Evolutionary conservation across 2,797 vertebrate genomes (phyloP), one percentile per base, ranked within the genome.

Genomic region (Microtus californicus): DNA sequence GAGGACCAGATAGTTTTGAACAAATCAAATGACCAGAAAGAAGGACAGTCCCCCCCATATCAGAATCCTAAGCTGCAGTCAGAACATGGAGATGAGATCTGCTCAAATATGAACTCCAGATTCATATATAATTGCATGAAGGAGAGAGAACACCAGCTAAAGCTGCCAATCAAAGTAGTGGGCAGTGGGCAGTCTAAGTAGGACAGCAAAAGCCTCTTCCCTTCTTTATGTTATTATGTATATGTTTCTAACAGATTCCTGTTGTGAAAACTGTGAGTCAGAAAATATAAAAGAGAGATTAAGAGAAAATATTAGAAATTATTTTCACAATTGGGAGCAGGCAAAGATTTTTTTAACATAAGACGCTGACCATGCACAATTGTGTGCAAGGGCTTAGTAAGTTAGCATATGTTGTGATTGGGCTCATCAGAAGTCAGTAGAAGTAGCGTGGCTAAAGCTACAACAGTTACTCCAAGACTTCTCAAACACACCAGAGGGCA

Each of bases 1-100:
- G 77, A 77, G 51, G 19, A 87, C 8, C n/a, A 43, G 43, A 27
- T 48, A 65, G 76, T 88, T 90, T 85, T 94, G 40, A 61, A 91
- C 34, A 51, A 76, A 80, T 7, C 5, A 63, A 34, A 25, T 74
- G 85, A 79, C n/a, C 69, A 86, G 19, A n/a, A 51, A 31, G 63
- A 51, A 69, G 19, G 43, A 67, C 21, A 59, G 17, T 89, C 17
- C 45, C 65, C 0, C 0, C 48, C 71, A 48, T 37, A 34, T 25
- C 86, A 90, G 14, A 65, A 5, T 54, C 63, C n/a, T 6, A 71
- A 61, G 31, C 34, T 17, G 31, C 56, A 59, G 25, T 88, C 15
- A 87, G n/a, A 45, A 45, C 45, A 11, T 15, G 48, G 51, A 77
- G 59, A 65, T 78, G 59, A 37, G n/a, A 54, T 59, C 15, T 21